Base-by-base conservation (phyloP, 2,797 vertebrate genomes). In the Rhyacichthys aspro region DNA sequence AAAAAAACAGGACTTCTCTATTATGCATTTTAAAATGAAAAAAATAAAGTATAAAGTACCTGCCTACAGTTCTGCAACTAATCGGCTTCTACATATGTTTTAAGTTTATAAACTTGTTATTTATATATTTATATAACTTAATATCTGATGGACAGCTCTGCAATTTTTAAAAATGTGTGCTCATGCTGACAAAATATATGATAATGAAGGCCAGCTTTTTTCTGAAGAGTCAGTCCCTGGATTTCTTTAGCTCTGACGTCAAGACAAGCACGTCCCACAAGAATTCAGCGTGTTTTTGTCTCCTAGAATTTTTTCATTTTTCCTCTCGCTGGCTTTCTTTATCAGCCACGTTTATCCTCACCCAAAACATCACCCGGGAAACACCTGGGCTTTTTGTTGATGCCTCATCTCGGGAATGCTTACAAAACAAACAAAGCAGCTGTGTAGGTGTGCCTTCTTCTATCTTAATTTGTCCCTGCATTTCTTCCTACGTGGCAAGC, bases 341-440 rank as follows among this genome's bases (percentile, higher is more conserved):
- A 86, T 91, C 86, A 84, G 78, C 72, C 37, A 12, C 60, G 45
- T 55, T 70, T 75, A 77, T 83, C 63, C 76, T 76, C 72, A 88
- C 84, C 79, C 83, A 79, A 85, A 90, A 90, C 87, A 89, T 64
- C 59, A 72, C 72, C 59, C 67, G 63, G 64, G 60, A 83, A 87
- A 85, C 90, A 92, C 90, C 89, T 89, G 90, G 74, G 9, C 70
- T 86, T 83, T 87, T 58, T 86, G 89, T 91, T 90, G 87, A 88
- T 79, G 80, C 60, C 79, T 72, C 75, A 57, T 79, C 86, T 85
- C 78, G 73, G 72, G 75, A 76, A 74, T 90, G 91, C 86, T 91
- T 91, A 91, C 90, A 91, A 87, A 80, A 92, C 90, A 91, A 90
- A 90, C 81, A 81, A 78, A 76, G 81, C 85, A 81, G 78, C 78